Conservation (phyloP, 2,113 vertebrate genomes). For the Bolborhynchus lineola region DNA sequence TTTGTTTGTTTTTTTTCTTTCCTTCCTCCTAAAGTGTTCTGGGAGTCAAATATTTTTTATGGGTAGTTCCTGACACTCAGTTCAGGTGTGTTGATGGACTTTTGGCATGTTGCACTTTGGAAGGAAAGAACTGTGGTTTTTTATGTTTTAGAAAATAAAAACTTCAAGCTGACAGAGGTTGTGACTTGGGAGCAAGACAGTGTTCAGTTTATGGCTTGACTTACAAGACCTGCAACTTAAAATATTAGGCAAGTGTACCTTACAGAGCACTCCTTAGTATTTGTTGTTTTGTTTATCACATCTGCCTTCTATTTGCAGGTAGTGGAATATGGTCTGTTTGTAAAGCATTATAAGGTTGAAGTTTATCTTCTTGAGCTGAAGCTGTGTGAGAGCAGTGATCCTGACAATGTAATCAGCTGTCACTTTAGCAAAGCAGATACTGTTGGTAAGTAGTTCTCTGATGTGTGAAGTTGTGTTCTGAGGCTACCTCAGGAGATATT, state of each 20-base stretch:
- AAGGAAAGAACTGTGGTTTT: neutral
- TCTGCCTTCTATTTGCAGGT: constrained; percentile 75
- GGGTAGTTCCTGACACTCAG: neutral
- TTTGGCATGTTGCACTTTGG: neutral
- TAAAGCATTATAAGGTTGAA: constrained; percentile 97
- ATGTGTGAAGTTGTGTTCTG: neutral
- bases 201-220: neutral
- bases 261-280: neutral
- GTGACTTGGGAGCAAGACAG: neutral
- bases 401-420: constrained; percentile 84
- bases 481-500: neutral
- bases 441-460: constrained; percentile 80
- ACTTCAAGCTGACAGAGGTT: neutral
- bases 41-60: neutral
- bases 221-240: neutral
- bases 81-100: neutral
- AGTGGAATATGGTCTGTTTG: constrained; percentile 95
- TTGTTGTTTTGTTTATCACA: neutral
- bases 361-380: constrained; percentile 96
- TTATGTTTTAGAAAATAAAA: neutral
- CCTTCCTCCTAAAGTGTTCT: neutral
- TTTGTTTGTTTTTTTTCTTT: neutral
- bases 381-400: constrained; percentile 89
- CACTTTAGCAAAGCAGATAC: constrained; percentile 97
- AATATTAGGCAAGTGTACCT: neutral